These are phyloP conservation scores for Carapus acus DNA, from an alignment of 2,797 vertebrate species.

Conservation along the genomic window DNA sequence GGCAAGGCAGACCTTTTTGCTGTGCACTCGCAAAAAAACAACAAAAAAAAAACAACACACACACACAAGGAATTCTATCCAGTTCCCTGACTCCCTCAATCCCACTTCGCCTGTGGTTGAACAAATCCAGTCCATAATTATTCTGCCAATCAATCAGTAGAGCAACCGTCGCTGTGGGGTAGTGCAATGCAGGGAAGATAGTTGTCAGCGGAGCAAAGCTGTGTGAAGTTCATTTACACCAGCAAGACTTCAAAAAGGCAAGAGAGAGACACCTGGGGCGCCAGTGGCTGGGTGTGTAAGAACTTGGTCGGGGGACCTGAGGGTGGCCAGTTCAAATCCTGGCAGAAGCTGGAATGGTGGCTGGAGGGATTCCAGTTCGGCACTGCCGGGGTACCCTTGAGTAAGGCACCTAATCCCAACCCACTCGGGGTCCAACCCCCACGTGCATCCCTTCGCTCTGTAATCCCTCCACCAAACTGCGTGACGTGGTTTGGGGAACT, in stretches of 20 bases:
- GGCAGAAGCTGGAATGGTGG: too few relatives aligned
- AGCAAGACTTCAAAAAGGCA: slow-evolving; percentile 54
- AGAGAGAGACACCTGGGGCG: slow-evolving; percentile 48
- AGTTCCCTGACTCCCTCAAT: slow-evolving; percentile 60
- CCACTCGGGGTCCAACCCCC: too few relatives aligned
- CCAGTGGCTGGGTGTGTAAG: too few relatives aligned
- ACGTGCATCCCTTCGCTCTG: too few relatives aligned
- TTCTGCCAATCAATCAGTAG: slow-evolving; percentile 72
- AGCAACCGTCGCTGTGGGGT: slow-evolving; percentile 58
- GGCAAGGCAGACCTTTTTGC: slow-evolving; percentile 35
- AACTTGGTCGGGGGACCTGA: too few relatives aligned
- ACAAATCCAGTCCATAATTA: slow-evolving; percentile 72
- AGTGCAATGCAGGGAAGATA: slow-evolving; percentile 56
- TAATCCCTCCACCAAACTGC: too few relatives aligned
- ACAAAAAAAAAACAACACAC: too few relatives aligned
- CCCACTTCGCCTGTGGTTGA: slow-evolving; percentile 61
- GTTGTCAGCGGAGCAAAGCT: slow-evolving; percentile 58
- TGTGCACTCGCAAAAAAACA: slow-evolving; percentile 45
- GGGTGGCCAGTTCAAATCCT: too few relatives aligned
- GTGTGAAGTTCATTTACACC: slow-evolving; percentile 53
- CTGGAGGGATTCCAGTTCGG: too few relatives aligned
- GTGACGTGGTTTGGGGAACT: too few relatives aligned
- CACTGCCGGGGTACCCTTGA: too few relatives aligned
- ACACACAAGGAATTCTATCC: slow-evolving; percentile 53
- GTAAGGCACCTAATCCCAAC: too few relatives aligned